A percentile compares a stretch with the other conserved stretches of the same genome.
Evolutionary conservation across 1,140 invertebrate genomes (phyloP).

Genomic region (Condylostylus longicornis): DNA sequence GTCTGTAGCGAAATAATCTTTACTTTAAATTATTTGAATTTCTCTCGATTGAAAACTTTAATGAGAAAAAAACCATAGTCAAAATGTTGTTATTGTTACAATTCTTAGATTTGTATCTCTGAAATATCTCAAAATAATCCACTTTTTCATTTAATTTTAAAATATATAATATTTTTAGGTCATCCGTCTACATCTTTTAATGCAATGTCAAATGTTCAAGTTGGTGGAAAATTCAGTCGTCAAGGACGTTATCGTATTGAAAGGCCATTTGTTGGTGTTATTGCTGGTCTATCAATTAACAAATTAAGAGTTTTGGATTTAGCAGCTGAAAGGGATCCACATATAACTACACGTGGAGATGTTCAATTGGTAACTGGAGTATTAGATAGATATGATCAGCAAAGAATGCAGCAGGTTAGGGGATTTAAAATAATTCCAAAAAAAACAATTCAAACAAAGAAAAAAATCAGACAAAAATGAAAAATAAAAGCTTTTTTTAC

Average conservation of each 20-base stretch:
- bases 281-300: slow-evolving; percentile 79
- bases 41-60: too few relatives aligned
- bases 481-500: slow-evolving; percentile 26
- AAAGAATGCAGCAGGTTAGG: slow-evolving; percentile 65
- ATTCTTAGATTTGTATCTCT: background rate
- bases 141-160: background rate
- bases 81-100: too few relatives aligned
- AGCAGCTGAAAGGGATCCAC: slow-evolving; percentile 62
- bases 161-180: too few relatives aligned
- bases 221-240: slow-evolving; percentile 75
- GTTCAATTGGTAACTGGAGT: slow-evolving; percentile 56
- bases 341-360: slow-evolving; percentile 55
- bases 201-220: slow-evolving; percentile 72
- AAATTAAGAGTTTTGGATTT: slow-evolving; percentile 69
- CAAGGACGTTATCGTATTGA: slow-evolving; percentile 55
- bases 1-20: too few relatives aligned
- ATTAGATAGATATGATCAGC: slow-evolving; percentile 54
- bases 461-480: slow-evolving; percentile 11
- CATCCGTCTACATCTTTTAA: slow-evolving; percentile 83
- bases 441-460: slow-evolving; percentile 20
- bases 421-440: slow-evolving; percentile 34
- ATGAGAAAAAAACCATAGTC: too few relatives aligned
- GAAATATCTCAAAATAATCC: background rate
- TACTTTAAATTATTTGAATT: too few relatives aligned
- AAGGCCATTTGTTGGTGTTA: slow-evolving; percentile 66